Conservation (phyloP, 2,888 invertebrate genomes). For the Crematogaster levior region DNA sequence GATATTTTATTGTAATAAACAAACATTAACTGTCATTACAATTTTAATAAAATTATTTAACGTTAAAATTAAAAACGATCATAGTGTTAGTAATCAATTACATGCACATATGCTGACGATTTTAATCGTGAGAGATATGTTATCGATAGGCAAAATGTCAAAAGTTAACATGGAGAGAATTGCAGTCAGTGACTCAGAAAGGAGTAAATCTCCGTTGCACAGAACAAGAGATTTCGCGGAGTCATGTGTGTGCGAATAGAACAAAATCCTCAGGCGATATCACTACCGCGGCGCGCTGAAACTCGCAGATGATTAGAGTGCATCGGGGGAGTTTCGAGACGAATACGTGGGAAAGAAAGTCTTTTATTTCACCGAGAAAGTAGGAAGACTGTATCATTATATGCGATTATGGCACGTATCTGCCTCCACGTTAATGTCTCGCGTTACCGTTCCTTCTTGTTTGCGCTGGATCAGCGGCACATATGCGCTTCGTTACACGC, state of each 20-base stretch:
- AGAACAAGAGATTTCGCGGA: neutral
- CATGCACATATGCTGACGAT: neutral
- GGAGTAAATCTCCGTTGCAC: neutral
- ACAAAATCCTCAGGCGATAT: slow-evolving; percentile 14
- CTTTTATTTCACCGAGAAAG: slow-evolving; percentile 52
- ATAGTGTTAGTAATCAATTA: neutral
- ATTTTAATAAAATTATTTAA: neutral
- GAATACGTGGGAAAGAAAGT: slow-evolving; percentile 51
- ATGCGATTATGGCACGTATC: slow-evolving; percentile 39
- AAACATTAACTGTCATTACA: neutral
- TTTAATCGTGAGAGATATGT: neutral
- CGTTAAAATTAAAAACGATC: neutral
- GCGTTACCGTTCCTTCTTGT: slow-evolving; percentile 45
- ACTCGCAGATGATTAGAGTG: slow-evolving; percentile 25
- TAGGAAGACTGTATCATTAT: slow-evolving; percentile 43
- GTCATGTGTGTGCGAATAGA: slow-evolving; percentile 23
- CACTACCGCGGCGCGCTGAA: neutral
- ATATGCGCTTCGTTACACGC: slow-evolving; percentile 18
- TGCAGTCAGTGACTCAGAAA: neutral
- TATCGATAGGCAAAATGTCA: neutral
- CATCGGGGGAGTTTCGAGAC: slow-evolving; percentile 24
- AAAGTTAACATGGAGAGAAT: neutral
- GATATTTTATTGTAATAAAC: neutral
- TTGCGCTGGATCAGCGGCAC: slow-evolving; percentile 10
- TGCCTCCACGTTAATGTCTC: slow-evolving; percentile 29